These are phyloP conservation scores for Phorcus lineatus DNA, from an alignment of 2,888 invertebrate species.

Conservation along the genomic window DNA sequence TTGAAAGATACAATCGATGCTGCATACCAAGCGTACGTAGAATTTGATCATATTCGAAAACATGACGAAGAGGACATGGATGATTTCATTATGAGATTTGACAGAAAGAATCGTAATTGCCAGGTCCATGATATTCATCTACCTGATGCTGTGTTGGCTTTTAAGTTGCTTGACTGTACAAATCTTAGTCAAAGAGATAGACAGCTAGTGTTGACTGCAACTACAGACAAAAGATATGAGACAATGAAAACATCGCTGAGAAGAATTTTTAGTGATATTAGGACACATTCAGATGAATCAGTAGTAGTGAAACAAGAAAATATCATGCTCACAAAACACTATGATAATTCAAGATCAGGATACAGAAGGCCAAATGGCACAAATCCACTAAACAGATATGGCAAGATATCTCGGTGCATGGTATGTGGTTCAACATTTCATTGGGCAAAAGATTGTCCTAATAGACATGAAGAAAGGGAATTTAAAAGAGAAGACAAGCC, in stretches of 20 bases:
- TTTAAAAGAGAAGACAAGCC: too few species aligned
- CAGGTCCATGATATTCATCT: background rate
- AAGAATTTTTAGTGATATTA: background rate
- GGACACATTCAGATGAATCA: background rate
- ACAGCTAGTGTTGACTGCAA: slow-evolving; percentile 29
- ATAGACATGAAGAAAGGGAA: background rate
- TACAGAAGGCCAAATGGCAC: too few species aligned
- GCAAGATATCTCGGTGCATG: background rate
- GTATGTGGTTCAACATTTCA: slow-evolving; percentile 27
- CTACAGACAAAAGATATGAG: background rate
- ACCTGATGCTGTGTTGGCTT: slow-evolving; percentile 18
- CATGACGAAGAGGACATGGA: background rate
- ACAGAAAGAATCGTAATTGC: background rate
- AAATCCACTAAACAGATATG: background rate
- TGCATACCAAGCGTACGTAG: background rate
- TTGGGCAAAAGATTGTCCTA: slow-evolving; percentile 27
- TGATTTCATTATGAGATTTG: background rate
- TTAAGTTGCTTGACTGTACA: slow-evolving; percentile 18
- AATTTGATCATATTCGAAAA: background rate
- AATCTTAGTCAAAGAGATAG: slow-evolving; percentile 18
- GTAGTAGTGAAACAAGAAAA: background rate
- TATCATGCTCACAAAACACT: too few species aligned
- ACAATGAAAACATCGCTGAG: slow-evolving; percentile 29
- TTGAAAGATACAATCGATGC: too few species aligned
- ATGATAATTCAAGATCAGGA: too few species aligned